Percentiles rank a stretch among this genome's conserved stretches.
Evolutionary conservation across 2,113 vertebrate species (phyloP).

Genomic region (Lophura nycthemera): DNA sequence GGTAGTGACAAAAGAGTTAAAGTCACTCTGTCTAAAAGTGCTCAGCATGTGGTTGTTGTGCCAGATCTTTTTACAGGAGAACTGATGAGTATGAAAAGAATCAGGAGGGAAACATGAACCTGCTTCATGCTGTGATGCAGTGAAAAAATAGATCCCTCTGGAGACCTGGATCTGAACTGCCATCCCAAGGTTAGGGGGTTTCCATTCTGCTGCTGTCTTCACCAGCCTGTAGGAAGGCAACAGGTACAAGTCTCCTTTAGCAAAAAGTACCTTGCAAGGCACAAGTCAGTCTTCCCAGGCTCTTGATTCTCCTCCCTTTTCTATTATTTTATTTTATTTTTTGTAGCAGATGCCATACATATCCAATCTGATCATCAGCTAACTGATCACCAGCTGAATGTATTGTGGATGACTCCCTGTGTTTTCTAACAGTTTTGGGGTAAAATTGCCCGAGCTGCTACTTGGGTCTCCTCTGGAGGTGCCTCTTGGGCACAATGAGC

Average conservation of each 20-base stretch:
- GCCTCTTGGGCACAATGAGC: not conserved
- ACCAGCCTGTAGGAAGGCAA: not conserved
- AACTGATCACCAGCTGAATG: not conserved
- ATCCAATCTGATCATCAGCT: not conserved
- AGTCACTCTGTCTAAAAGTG: not conserved
- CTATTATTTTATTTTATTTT: not conserved
- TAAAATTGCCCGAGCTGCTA: not conserved
- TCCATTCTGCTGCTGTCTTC: not conserved
- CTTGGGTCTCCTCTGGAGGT: not conserved
- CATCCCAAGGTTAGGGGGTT: not conserved
- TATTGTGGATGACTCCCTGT: not conserved
- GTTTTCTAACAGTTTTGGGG: not conserved
- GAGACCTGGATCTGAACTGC: not conserved
- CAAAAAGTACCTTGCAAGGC: not conserved
- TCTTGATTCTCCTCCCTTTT: not conserved
- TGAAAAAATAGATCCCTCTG: not conserved
- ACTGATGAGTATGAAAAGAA: not conserved
- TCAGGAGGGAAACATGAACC: conserved; percentile 18
- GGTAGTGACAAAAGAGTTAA: not conserved
- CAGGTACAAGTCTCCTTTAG: not conserved
- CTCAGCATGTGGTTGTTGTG: not conserved
- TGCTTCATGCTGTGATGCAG: not conserved
- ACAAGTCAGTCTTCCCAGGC: not conserved
- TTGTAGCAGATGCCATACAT: not conserved
- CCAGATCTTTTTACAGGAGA: conserved; percentile 13